A percentile compares a stretch with the other conserved stretches of the same genome.
phyloP scores from a whole-genome alignment of 2,888 invertebrate species.

The Elegia similella region DNA sequence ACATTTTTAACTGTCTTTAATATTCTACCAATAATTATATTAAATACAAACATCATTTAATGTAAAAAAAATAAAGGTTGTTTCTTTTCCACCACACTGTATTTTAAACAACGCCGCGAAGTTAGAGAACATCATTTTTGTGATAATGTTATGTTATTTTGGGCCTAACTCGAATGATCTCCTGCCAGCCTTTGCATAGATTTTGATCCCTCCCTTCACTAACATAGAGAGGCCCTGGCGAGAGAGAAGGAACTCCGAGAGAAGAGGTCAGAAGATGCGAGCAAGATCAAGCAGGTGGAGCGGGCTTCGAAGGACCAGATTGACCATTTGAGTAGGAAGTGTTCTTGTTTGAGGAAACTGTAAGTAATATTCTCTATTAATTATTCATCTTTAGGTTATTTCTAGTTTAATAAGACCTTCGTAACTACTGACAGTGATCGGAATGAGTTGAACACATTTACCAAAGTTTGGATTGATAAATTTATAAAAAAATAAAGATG shows the following conservation, averaged over 20 bases:
- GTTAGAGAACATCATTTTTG: neutral
- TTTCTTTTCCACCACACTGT: no score
- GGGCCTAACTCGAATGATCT: neutral
- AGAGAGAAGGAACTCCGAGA: conserved; percentile 66
- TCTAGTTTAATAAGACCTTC: no score
- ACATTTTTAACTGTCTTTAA: no score
- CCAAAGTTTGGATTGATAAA: no score
- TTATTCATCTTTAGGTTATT: neutral
- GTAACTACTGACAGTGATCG: no score
- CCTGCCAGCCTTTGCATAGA: neutral
- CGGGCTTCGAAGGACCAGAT: conserved; percentile 77
- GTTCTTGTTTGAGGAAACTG: conserved; percentile 83
- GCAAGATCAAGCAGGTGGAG: conserved; percentile 67
- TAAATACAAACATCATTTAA: no score
- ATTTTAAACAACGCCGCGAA: no score
- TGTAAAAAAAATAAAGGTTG: no score
- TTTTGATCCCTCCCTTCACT: conserved; percentile 30
- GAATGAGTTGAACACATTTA: no score
- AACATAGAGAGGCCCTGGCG: conserved; percentile 72
- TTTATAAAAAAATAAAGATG: no score
- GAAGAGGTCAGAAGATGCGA: conserved; percentile 63
- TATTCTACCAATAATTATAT: no score
- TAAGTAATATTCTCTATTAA: conserved; percentile 56
- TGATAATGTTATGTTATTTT: neutral
- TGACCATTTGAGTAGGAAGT: conserved; percentile 83